Evolutionary conservation across 2,888 invertebrate species (phyloP), one percentile per base, ranked within the genome.

Genomic region (Prosopocoilus inquinatus): DNA sequence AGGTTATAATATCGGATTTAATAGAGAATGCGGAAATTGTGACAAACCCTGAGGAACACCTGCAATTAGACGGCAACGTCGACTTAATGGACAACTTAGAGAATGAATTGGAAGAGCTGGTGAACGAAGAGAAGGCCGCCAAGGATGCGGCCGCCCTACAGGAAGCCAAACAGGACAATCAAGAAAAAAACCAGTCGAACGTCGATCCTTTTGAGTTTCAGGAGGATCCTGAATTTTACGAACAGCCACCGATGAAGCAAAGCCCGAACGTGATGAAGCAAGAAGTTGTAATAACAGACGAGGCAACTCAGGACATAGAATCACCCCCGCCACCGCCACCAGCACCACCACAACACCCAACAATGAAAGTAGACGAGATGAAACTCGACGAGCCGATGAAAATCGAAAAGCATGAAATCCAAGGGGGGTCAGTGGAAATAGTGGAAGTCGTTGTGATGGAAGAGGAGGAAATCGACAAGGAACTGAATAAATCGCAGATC

Each of bases 1-100:
- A 81, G 62, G 79, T 80, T 12, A 80, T 80, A 39, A 79, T 80
- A 16, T 80, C 81, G 1, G 81, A 81, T 66, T 78, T 82, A 53
- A 81, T 81, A 11, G 80, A 81, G 61, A 81, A 80, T 55, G 80
- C 79, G 50, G 80, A 75, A 61, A 74, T 75, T 41, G 75, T 76
- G 5, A 67, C 70, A 5, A 75, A 77, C 67, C 77, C 77, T 4
- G 77, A 77, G 60, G 74, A 75, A 48, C 75, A 77, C 60, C 59
- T 77, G 32, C 68, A 75, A 51, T 58, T 76, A 16, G 75, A 75
- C 53, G 73, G 71, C 15, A 75, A 77, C 60, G 75, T 74, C 46
- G 76, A 77, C 55, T 72, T 76, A 46, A 76, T 75, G 59, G 73
- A 74, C 34, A 75, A 75, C 60, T 63, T 76, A 47, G 75, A 74